A percentile compares a stretch with the other conserved stretches of the same genome.
Conservation (phyloP, 2,888 invertebrate genomes). For the Anagyrus pseudococci region DNA sequence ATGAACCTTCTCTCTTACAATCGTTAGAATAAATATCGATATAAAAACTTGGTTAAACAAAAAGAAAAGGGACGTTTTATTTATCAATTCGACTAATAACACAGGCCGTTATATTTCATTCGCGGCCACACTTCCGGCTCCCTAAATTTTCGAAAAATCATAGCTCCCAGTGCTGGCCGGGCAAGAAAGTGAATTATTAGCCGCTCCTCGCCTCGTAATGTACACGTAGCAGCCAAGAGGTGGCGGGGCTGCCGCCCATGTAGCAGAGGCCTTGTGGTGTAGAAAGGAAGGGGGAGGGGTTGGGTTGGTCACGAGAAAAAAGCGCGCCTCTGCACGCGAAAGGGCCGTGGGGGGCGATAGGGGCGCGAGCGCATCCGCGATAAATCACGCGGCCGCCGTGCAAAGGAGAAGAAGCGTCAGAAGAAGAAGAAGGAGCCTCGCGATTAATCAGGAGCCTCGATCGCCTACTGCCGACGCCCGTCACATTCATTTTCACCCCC, state of each 20-base stretch:
- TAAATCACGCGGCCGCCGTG: slow-evolving; percentile 30
- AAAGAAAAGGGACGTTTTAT: no score
- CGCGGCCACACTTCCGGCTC: no score
- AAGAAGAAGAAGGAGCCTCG: neutral
- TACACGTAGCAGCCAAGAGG: neutral
- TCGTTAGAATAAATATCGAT: no score
- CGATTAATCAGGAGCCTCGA: slow-evolving; percentile 31
- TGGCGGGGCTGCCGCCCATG: neutral
- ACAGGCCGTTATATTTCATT: no score
- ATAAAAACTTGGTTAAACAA: no score
- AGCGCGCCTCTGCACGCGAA: neutral
- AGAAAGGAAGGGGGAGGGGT: neutral
- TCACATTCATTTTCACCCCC: slow-evolving; percentile 12
- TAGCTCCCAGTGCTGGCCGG: neutral
- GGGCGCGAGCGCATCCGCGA: slow-evolving; percentile 8
- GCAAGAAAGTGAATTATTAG: slow-evolving; percentile 32
- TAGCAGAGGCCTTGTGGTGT: no score
- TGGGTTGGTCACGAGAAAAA: neutral
- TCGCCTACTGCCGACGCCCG: neutral
- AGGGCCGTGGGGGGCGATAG: neutral
- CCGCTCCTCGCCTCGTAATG: neutral
- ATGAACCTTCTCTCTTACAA: no score
- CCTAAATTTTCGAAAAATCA: slow-evolving; percentile 29
- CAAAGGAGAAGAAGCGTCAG: slow-evolving; percentile 2
- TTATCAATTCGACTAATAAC: no score